phyloP scores from a whole-genome alignment of 2,797 vertebrate genomes.

The Coregonus ussuriensis region DNA sequence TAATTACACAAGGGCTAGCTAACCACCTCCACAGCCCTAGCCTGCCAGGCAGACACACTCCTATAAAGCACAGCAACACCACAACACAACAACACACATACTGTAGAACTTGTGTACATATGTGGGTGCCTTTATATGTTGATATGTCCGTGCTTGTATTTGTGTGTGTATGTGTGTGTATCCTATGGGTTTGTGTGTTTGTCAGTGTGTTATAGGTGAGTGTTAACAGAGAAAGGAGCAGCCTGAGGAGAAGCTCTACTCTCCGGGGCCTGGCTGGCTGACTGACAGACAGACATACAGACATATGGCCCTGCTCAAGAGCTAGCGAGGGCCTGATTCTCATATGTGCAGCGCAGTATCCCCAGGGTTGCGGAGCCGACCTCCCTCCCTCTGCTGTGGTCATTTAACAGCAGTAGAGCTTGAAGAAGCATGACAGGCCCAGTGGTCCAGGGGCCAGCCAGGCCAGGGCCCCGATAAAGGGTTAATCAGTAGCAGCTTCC shows the following conservation, averaged over 20 bases:
- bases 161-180: too few relatives aligned
- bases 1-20: conserved; percentile 55
- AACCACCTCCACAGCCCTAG: conserved; percentile 42
- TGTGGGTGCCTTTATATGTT: neutral
- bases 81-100: conserved; percentile 25
- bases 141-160: too few relatives aligned
- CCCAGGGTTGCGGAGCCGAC: conserved; percentile 44
- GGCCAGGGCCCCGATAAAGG: conserved; percentile 71
- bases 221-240: too few relatives aligned
- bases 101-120: neutral
- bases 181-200: too few relatives aligned
- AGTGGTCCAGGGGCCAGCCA: conserved; percentile 31
- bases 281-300: neutral
- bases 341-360: conserved; percentile 71
- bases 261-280: neutral
- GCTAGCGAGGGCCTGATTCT: conserved; percentile 84
- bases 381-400: conserved; percentile 65
- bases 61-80: conserved; percentile 37
- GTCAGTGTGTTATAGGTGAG: too few relatives aligned
- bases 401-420: conserved; percentile 63
- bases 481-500: conserved; percentile 78
- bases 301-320: neutral
- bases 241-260: too few relatives aligned
- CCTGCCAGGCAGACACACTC: conserved; percentile 17
- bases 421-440: conserved; percentile 67